A percentile compares a stretch with the other conserved stretches of the same genome.
phyloP scores from a whole-genome alignment of 2,888 invertebrate species.

The Ennomos fuscantarius region DNA sequence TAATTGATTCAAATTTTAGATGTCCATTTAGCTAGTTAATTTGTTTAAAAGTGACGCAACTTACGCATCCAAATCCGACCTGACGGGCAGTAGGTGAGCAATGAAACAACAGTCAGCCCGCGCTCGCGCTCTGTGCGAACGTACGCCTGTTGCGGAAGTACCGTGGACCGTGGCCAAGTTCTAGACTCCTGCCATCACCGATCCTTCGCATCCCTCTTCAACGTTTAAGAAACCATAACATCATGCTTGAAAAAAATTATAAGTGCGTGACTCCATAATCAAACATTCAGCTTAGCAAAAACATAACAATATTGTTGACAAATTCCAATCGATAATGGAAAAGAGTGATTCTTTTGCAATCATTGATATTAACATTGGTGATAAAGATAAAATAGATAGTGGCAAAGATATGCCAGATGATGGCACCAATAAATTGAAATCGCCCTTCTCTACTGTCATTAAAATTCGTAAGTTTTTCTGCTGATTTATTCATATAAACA shows the following conservation, averaged over 20 bases:
- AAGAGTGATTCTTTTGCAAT: conserved; percentile 70
- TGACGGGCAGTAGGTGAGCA: conserved; percentile 13
- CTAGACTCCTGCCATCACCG: conserved; percentile 3
- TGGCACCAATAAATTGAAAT: conserved; percentile 53
- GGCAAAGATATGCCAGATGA: conserved; percentile 43
- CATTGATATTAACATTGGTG: conserved; percentile 67
- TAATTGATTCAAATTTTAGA: conserved; percentile 43
- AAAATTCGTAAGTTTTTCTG: conserved; percentile 70
- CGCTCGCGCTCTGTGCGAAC: conserved; percentile 59
- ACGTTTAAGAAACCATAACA: not conserved
- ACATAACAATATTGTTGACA: conserved; percentile 20
- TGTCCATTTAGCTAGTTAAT: conserved; percentile 32
- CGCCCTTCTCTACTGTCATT: conserved; percentile 63
- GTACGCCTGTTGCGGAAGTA: conserved; percentile 44
- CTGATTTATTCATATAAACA: too few species aligned
- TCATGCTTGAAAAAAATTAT: conserved; percentile 7
- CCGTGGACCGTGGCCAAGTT: conserved; percentile 7
- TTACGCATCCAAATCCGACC: conserved; percentile 28
- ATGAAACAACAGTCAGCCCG: conserved; percentile 43
- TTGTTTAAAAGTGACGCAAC: conserved; percentile 51
- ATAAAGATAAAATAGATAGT: conserved; percentile 58
- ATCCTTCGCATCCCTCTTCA: not conserved
- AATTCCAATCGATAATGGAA: conserved; percentile 54
- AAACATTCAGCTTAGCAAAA: conserved; percentile 6
- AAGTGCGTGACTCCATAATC: conserved; percentile 14